Evolutionary conservation across 2,888 invertebrate genomes (phyloP).

Genomic region (Ormyrus rosae): DNA sequence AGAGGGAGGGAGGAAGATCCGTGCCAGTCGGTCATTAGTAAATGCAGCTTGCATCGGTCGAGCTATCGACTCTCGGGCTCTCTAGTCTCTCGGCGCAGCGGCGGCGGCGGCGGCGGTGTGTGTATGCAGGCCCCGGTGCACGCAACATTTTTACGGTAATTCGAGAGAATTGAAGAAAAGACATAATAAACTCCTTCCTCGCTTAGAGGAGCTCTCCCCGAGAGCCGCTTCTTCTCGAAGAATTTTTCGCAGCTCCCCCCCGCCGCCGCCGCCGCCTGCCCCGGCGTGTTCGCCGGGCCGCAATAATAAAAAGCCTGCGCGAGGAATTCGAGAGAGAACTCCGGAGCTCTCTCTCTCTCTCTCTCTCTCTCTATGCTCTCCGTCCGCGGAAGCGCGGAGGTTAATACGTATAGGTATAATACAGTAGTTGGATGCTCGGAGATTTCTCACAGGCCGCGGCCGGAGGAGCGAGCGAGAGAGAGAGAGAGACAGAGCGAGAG

Average conservation of each 20-base stretch:
- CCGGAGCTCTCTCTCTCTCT: background rate
- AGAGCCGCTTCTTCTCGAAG: constrained; percentile 5
- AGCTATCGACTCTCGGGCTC: background rate
- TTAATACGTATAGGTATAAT: constrained; percentile 46
- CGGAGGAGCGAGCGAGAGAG: background rate
- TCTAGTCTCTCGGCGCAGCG: background rate
- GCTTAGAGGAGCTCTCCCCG: background rate
- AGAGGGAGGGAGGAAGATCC: constrained; percentile 57
- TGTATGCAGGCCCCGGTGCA: constrained; percentile 35
- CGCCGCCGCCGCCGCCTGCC: background rate
- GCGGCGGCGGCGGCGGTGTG: background rate
- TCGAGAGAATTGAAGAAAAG: constrained; percentile 38
- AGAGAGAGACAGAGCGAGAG: constrained; percentile 14
- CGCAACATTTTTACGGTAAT: constrained; percentile 35
- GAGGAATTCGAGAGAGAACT: constrained; percentile 30
- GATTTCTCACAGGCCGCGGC: constrained; percentile 49
- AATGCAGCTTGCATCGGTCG: constrained; percentile 63
- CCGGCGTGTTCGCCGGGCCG: background rate
- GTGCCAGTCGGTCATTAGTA: constrained; percentile 75
- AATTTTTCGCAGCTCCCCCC: constrained; percentile 39
- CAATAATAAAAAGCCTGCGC: constrained; percentile 41
- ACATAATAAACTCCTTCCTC: background rate
- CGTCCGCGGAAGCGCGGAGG: constrained; percentile 45
- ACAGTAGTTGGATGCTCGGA: constrained; percentile 35
- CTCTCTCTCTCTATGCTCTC: background rate